Conservation (phyloP, 1,140 invertebrate species). For the Magallana angulata region DNA sequence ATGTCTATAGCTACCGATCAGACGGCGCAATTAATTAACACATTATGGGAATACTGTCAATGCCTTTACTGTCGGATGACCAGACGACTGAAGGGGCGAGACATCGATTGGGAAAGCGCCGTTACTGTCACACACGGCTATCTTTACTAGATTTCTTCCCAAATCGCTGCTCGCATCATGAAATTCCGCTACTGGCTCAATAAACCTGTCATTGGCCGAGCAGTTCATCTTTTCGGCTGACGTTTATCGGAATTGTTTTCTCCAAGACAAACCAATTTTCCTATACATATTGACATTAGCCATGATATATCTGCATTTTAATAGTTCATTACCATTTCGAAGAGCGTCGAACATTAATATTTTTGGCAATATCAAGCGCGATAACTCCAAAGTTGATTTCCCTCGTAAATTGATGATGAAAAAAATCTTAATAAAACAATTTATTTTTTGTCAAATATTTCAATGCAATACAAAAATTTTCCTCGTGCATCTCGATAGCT, state of each 20-base stretch:
- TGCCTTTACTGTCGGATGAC: neutral
- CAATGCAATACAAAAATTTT: neutral
- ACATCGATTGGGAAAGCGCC: constrained; percentile 16
- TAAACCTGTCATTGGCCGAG: constrained; percentile 11
- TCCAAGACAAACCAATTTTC: constrained; percentile 7
- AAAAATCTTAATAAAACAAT: neutral
- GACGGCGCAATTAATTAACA: neutral
- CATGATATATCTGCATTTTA: neutral
- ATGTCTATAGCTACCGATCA: neutral
- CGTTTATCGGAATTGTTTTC: constrained; percentile 31
- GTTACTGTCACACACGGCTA: neutral
- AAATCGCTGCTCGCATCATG: neutral
- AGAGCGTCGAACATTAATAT: neutral
- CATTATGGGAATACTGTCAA: neutral
- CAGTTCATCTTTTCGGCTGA: neutral
- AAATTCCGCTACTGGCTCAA: constrained; percentile 15
- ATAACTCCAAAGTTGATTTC: neutral
- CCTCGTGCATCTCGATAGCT: no score
- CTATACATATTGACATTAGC: constrained; percentile 2
- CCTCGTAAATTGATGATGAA: no score
- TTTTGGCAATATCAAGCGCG: neutral
- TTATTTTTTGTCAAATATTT: neutral
- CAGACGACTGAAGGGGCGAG: neutral
- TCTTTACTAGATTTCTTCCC: neutral
- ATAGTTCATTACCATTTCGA: no score